phyloP scores from a whole-genome alignment of 2,797 vertebrate genomes.

The Melanotaenia pygmaea region DNA sequence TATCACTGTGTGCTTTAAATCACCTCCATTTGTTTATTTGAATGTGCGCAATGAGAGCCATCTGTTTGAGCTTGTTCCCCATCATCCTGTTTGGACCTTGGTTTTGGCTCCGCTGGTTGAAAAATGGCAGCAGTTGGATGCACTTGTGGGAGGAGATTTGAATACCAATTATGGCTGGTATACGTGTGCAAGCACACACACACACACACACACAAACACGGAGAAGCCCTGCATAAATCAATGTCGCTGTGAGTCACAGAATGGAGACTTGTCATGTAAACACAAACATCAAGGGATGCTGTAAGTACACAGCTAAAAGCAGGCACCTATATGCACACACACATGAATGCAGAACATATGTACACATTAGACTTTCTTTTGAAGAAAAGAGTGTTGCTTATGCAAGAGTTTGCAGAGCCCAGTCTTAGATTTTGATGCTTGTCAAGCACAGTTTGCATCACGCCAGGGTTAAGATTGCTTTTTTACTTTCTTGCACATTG shows the following conservation, averaged over 20 bases:
- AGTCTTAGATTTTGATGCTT: slow-evolving; percentile 58
- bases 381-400: slow-evolving; percentile 34
- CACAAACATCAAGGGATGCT: slow-evolving; percentile 69
- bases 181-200: slow-evolving; percentile 24
- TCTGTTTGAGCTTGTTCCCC: slow-evolving; percentile 76
- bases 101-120: slow-evolving; percentile 60
- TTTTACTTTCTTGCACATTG: slow-evolving; percentile 48
- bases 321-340: slow-evolving; percentile 21
- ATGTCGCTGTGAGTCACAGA: slow-evolving; percentile 72
- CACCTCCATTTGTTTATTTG: slow-evolving; percentile 81
- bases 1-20: slow-evolving; percentile 77
- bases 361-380: slow-evolving; percentile 33
- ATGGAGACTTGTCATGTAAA: slow-evolving; percentile 66
- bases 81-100: slow-evolving; percentile 75
- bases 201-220: slow-evolving; percentile 27
- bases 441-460: slow-evolving; percentile 69
- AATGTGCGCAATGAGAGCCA: slow-evolving; percentile 76
- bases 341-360: slow-evolving; percentile 19
- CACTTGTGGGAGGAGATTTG: slow-evolving; percentile 78
- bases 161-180: slow-evolving; percentile 77
- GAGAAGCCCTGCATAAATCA: slow-evolving; percentile 72
- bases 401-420: slow-evolving; percentile 46
- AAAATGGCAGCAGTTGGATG: slow-evolving; percentile 73
- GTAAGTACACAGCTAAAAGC: slow-evolving; percentile 40
- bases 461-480: slow-evolving; percentile 49